Conservation (phyloP, 2,888 invertebrate species). For the Entomobrya multifasciata region DNA sequence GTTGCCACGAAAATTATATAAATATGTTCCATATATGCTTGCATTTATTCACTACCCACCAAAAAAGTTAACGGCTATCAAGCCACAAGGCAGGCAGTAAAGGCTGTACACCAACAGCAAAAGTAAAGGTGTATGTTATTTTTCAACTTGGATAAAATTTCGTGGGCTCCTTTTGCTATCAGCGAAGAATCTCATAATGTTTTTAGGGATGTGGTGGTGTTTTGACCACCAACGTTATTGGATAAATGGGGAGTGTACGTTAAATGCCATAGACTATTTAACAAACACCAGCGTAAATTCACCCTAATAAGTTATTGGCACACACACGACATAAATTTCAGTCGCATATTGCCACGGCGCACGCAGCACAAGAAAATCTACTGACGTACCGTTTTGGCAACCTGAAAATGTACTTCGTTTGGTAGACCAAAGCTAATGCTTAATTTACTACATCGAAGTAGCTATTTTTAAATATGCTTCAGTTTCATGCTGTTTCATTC, state of each 20-base stretch:
- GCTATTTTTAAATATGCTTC: neutral
- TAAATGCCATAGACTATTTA: neutral
- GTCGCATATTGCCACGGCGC: no score
- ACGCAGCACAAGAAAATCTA: no score
- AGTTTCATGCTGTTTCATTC: neutral
- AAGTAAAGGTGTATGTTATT: neutral
- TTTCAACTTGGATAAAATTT: conserved; percentile 1
- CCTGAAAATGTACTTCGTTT: neutral
- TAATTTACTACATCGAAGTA: neutral
- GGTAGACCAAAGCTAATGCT: neutral
- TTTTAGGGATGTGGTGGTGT: neutral
- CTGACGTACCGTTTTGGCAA: no score
- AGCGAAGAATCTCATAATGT: no score
- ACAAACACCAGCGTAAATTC: neutral
- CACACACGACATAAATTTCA: neutral
- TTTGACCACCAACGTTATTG: conserved; percentile 30
- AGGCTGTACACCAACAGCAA: neutral
- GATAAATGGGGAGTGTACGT: conserved; percentile 24
- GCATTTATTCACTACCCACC: no score
- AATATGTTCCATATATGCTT: no score
- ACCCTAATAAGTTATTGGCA: neutral
- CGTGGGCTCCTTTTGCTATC: neutral
- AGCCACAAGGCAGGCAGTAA: no score
- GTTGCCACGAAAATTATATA: no score
- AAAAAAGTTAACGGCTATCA: no score